Evolutionary conservation across 35 echinoderm and acorn worm genomes (phyloP), one percentile per base, ranked within the genome.

Genomic region (Holothuria glaberrima): DNA sequence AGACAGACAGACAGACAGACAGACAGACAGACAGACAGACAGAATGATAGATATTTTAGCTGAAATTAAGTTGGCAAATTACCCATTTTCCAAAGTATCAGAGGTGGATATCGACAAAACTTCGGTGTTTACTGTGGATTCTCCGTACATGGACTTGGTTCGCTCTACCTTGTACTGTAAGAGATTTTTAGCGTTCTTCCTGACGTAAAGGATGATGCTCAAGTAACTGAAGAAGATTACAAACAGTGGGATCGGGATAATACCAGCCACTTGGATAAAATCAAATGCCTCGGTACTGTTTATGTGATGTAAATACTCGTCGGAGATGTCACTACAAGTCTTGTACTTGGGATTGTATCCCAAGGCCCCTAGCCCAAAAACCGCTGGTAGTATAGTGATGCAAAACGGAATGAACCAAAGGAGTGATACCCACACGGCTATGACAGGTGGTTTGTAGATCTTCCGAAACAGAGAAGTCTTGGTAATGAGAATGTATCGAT

Each of bases 211-310:
- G 50, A 91, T 88, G 62, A 97, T 91, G 36, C 69, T 80, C 30
- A 91, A 41, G 48, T 97, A 97, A 34, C 58, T 91, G 30, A 88
- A 88, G 20, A 93, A 86, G 50, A 97, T 90, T 30, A 97, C 75
- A n/a, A 88, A 18, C 20, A 97, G 64, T 1, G 92, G 94, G 25
- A 97, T 66, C 0, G 94, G 94, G 48, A 90, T 93, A 0, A 91
- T 31, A 12, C 88, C 89, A 30, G 84, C 72, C 16, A 88, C 91
- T 54, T 90, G 71, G 18, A 97, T 91, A 17, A 90, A 46, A 48
- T 93, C 80, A 50, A 91, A 97, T 33, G 59, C 25, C 32, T 69
- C n/a, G 21, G 85, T 69, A n/a, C 35, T 50, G 41, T 87, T 87
- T 35, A 31, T 48, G 41, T 87, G 10, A 1, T 62, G 85, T 9